These are phyloP conservation scores for Sylvicola fuscatus DNA, from an alignment of 2,888 invertebrate genomes.

Conservation along the genomic window DNA sequence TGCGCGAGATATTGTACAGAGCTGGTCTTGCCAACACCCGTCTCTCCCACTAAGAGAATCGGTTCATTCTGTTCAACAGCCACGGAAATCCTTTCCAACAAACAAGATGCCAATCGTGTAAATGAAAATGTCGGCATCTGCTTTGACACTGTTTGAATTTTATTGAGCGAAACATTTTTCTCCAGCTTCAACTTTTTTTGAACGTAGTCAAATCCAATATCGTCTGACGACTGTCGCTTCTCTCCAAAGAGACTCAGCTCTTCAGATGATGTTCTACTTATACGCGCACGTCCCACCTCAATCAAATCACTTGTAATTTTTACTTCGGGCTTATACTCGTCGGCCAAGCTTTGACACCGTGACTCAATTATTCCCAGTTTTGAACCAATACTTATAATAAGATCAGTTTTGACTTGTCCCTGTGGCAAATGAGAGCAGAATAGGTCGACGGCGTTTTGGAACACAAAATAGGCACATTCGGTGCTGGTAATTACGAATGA, in stretches of 20 bases:
- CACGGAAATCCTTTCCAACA: conserved; percentile 74
- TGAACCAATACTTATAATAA: conserved; percentile 55
- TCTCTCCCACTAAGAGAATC: conserved; percentile 89
- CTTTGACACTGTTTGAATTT: background rate
- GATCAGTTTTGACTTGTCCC: conserved; percentile 37
- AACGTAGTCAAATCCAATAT: background rate
- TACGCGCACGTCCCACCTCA: conserved; percentile 47
- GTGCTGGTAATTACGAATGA: conserved; percentile 51
- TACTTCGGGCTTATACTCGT: conserved; percentile 58
- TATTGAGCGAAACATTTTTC: background rate
- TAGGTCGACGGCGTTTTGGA: conserved; percentile 80
- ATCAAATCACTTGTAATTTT: conserved; percentile 34
- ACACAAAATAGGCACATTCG: conserved; percentile 26
- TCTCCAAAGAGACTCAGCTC: conserved; percentile 4
- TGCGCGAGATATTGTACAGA: conserved; percentile 79
- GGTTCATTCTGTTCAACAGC: conserved; percentile 72
- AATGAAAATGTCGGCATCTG: conserved; percentile 46
- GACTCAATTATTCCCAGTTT: conserved; percentile 63
- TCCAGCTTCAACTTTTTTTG: conserved; percentile 2
- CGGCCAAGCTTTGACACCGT: conserved; percentile 61
- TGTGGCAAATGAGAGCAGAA: conserved; percentile 63
- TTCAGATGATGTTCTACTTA: conserved; percentile 19
- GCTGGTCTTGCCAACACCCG: conserved; percentile 96
- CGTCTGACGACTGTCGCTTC: background rate
- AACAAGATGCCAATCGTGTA: conserved; percentile 57